Base-by-base conservation (phyloP, 1,140 invertebrate genomes). In the Drosophila aff. region DNA sequence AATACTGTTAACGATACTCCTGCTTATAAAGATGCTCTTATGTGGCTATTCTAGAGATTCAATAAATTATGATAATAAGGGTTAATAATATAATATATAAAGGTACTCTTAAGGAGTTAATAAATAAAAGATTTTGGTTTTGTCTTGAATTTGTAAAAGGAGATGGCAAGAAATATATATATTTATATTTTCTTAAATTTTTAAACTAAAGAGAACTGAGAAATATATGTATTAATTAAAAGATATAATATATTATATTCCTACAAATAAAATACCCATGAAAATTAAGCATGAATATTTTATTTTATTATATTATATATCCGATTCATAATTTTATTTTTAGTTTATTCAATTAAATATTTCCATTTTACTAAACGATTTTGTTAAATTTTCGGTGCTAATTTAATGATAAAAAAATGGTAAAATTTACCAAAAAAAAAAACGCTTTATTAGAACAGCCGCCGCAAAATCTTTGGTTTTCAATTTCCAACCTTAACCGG, bases 401-500 rank as follows among this genome's bases (percentile, higher is more conserved):
- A 23, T 28, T 63, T 28, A 26, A 36, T 13, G 10, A 16, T 36
- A 23, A 38, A 38, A 38, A 38, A 15, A 4, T 31, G 23, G n/a
- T 16, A 2, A 3, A 28, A 23, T 28, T 21, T 55, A 3, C 57
- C 5, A 1, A 23, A 23, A 23, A 21, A 33, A 40, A 31, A 63
- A 26, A 11, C 13, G 46, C 28, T 38, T 65, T 13, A 52, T 66
- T 53, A 67, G 15, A 10, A 28, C 10, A 23, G 3, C 31, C 23
- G 13, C 23, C 47, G 16, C 16, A n/a, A 47, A 64, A 36, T 66
- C 38, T 15, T 44, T 53, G 18, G 28, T 23, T 38, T 67, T 46
- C 31, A 43, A 62, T 28, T 9, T 31, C 28, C 36, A n/a, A 52
- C 21, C 15, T 9, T 53, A 36, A 46, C 33, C 41, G 15, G n/a